Evolutionary conservation across 1,140 invertebrate species (phyloP).

Genomic region (Papilio polyxenes): DNA sequence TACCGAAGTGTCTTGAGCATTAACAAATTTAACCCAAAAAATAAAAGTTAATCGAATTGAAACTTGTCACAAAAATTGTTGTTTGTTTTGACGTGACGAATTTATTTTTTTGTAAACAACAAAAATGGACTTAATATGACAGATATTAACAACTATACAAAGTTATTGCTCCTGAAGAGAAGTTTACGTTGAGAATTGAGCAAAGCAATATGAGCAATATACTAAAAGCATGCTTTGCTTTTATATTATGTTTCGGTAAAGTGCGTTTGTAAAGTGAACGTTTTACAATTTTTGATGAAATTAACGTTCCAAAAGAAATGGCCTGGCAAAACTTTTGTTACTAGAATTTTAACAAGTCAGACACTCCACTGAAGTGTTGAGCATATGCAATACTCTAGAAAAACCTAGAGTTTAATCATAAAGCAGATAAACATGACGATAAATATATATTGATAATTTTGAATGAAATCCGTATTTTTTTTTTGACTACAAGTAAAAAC

Average conservation of each 20-base stretch:
- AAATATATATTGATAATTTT: too few species aligned
- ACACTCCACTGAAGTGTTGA: background rate
- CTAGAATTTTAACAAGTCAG: background rate
- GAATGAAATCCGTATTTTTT: too few species aligned
- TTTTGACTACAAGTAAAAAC: too few species aligned
- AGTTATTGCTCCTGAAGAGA: background rate
- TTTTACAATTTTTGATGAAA: background rate
- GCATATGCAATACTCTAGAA: too few species aligned
- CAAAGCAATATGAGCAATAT: too few species aligned
- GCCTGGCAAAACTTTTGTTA: background rate
- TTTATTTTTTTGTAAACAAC: background rate
- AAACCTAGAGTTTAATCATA: background rate
- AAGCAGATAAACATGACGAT: background rate
- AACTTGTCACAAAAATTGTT: background rate
- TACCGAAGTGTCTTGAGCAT: background rate
- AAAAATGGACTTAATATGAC: background rate
- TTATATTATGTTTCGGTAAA: too few species aligned
- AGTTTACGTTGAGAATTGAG: background rate
- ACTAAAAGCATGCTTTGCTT: too few species aligned
- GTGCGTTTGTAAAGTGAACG: too few species aligned
- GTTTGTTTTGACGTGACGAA: background rate
- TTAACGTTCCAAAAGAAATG: background rate
- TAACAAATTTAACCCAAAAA: background rate
- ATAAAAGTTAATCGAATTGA: background rate
- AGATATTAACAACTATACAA: background rate